A percentile compares a stretch with the other conserved stretches of the same genome.
Evolutionary conservation across 1,140 invertebrate species (phyloP).

Genomic region (Dendroctonus valens): DNA sequence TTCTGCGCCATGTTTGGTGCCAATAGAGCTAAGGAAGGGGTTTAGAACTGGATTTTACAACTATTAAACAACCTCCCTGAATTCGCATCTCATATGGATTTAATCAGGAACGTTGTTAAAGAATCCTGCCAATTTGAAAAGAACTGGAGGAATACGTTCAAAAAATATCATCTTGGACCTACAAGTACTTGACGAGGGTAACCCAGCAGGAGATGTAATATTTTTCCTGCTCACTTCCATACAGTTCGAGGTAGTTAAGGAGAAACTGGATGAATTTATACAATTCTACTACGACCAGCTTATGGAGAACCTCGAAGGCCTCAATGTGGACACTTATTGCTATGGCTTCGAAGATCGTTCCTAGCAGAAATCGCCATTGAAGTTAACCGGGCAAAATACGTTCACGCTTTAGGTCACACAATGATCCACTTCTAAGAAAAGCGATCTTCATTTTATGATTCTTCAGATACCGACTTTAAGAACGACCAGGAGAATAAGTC

Average conservation of each 20-base stretch:
- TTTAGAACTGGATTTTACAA: neutral
- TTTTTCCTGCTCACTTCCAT: slow-evolving; percentile 58
- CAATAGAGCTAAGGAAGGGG: neutral
- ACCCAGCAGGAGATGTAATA: slow-evolving; percentile 54
- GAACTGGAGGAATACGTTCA: slow-evolving; percentile 39
- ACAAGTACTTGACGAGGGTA: slow-evolving; percentile 37
- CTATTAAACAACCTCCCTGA: slow-evolving; percentile 18
- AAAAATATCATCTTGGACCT: slow-evolving; percentile 24
- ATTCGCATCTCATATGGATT: slow-evolving; percentile 9
- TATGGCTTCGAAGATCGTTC: slow-evolving; percentile 15
- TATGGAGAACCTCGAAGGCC: slow-evolving; percentile 17
- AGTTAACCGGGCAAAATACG: slow-evolving; percentile 4
- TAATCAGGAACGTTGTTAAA: neutral
- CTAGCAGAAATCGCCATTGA: slow-evolving; percentile 30
- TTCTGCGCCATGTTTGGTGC: slow-evolving; percentile 28
- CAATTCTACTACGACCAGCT: slow-evolving; percentile 51
- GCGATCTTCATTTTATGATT: slow-evolving; percentile 1
- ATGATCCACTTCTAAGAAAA: slow-evolving; percentile 17
- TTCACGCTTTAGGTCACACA: slow-evolving; percentile 18
- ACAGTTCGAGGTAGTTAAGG: slow-evolving; percentile 38
- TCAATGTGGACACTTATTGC: slow-evolving; percentile 11
- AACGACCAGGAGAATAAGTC: too few species aligned
- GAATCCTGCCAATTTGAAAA: neutral
- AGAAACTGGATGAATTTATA: slow-evolving; percentile 50
- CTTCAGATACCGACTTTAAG: slow-evolving; percentile 10